Percentiles rank a stretch among this genome's conserved stretches.
These are phyloP conservation scores for Temnothorax curvispinosus DNA, from an alignment of 1,140 invertebrate genomes.

Conservation along the genomic window DNA sequence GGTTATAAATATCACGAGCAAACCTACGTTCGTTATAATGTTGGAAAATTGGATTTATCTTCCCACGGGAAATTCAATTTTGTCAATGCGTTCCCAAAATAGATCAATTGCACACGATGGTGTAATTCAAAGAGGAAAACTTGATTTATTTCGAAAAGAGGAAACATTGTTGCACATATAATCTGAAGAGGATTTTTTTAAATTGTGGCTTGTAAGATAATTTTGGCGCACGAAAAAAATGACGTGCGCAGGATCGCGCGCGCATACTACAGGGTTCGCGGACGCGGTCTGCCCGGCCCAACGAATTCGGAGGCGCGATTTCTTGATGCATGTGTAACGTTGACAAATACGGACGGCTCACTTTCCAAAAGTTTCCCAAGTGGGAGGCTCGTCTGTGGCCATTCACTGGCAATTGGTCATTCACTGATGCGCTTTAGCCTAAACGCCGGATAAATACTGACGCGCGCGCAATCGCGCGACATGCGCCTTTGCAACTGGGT, in stretches of 20 bases:
- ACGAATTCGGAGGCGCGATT: background rate
- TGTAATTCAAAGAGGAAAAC: background rate
- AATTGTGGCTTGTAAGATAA: background rate
- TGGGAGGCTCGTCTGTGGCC: slow-evolving; percentile 15
- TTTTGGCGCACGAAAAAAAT: background rate
- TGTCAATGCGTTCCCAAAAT: background rate
- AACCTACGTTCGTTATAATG: background rate
- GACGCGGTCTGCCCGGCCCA: background rate
- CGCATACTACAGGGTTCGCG: background rate
- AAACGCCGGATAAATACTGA: slow-evolving; percentile 76
- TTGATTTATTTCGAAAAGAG: background rate
- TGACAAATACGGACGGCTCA: background rate
- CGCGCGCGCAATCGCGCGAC: slow-evolving; percentile 79
- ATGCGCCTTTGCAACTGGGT: slow-evolving; percentile 83
- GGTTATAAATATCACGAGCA: background rate
- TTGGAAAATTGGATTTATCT: background rate
- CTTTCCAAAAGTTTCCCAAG: background rate
- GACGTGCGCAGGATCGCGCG: background rate
- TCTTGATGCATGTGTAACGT: background rate
- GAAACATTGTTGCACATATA: background rate
- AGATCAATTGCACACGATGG: background rate
- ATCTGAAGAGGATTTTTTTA: background rate
- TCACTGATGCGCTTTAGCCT: slow-evolving; percentile 38
- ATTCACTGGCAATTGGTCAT: slow-evolving; percentile 52
- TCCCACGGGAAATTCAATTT: background rate